A percentile compares a stretch with the other conserved stretches of the same genome.
Evolutionary conservation across 1,140 invertebrate genomes (phyloP).

Genomic region (Brachionus asplanchnoidis): DNA sequence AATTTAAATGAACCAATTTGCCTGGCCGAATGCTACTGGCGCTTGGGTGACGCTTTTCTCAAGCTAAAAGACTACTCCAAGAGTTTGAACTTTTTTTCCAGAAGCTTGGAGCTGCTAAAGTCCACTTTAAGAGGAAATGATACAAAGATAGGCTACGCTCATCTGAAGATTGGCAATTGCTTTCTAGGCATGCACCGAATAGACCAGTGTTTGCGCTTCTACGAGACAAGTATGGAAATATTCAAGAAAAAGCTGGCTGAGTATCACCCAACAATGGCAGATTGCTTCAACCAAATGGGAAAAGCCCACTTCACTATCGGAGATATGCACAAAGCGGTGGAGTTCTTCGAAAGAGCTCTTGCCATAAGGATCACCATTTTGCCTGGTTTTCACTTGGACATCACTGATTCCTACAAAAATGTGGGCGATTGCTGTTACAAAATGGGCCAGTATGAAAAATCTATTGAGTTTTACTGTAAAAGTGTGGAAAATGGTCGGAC

Average conservation of each 20-base stretch:
- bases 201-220: background rate
- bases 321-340: background rate
- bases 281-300: background rate
- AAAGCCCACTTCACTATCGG: background rate
- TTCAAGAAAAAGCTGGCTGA: background rate
- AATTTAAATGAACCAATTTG: background rate
- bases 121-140: background rate
- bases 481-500: background rate
- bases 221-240: background rate
- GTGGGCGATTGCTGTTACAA: background rate
- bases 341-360: background rate
- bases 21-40: background rate
- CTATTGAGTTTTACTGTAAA: background rate
- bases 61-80: background rate
- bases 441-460: slow-evolving; percentile 9
- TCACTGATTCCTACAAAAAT: background rate
- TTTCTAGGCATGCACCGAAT: background rate
- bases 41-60: background rate
- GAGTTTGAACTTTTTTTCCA: background rate
- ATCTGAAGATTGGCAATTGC: background rate
- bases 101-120: background rate
- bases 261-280: background rate
- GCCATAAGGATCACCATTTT: background rate
- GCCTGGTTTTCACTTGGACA: background rate
- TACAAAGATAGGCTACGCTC: background rate